Conservation (phyloP, 2,888 invertebrate genomes). For the Neoaliturus tenellus region DNA sequence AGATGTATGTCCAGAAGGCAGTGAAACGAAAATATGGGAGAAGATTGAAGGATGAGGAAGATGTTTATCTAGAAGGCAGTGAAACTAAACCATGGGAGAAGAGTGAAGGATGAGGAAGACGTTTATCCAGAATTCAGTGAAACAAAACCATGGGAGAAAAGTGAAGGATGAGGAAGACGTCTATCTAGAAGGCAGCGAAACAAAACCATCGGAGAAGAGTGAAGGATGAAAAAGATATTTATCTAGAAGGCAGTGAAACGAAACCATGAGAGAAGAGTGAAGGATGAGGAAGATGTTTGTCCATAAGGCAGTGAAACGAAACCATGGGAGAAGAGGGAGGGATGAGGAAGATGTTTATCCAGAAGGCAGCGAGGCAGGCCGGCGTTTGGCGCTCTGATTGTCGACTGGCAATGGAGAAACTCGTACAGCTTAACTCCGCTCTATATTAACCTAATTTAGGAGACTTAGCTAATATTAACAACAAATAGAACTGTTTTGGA, state of each 20-base stretch:
- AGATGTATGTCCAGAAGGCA: too few relatives aligned
- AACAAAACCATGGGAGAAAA: neutral
- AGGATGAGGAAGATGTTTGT: neutral
- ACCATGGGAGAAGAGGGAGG: neutral
- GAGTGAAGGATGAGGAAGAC: too few relatives aligned
- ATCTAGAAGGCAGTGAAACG: neutral
- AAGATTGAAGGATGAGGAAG: too few relatives aligned
- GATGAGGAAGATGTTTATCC: conserved; percentile 2
- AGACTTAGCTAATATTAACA: conserved; percentile 54
- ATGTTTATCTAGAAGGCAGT: too few relatives aligned
- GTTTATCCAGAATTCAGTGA: too few relatives aligned
- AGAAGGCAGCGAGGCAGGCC: conserved; percentile 43
- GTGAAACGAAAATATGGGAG: too few relatives aligned
- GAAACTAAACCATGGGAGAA: too few relatives aligned
- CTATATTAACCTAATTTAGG: conserved; percentile 57
- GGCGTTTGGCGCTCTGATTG: conserved; percentile 65
- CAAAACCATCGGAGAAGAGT: neutral
- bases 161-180: neutral
- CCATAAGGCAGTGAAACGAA: neutral
- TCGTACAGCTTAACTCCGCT: conserved; percentile 54
- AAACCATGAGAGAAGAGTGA: neutral
- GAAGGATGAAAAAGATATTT: neutral
- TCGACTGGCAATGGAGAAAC: conserved; percentile 67
- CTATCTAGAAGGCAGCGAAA: neutral
- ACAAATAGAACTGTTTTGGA: conserved; percentile 37